Evolutionary conservation across 2,888 invertebrate genomes (phyloP).

Genomic region (Phrixothrix hirtus): DNA sequence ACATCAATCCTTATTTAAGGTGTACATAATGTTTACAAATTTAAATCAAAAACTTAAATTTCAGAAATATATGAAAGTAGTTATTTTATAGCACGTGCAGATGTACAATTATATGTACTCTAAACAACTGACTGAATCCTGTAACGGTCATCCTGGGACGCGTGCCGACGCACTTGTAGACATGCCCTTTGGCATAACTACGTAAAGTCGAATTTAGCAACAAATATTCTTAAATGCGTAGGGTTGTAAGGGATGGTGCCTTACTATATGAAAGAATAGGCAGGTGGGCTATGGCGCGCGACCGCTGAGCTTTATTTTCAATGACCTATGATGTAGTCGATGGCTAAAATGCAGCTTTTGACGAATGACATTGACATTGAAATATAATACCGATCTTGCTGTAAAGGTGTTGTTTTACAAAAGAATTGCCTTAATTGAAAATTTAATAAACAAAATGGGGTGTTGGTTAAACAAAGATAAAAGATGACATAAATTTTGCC

Average conservation of each 20-base stretch:
- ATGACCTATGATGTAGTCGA: slow-evolving; percentile 32
- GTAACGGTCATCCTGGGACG: slow-evolving; percentile 51
- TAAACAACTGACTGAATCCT: slow-evolving; percentile 43
- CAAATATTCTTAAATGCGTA: slow-evolving; percentile 36
- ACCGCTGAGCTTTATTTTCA: slow-evolving; percentile 36
- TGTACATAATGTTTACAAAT: too few relatives aligned
- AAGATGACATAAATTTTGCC: slow-evolving; percentile 7
- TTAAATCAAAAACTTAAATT: too few relatives aligned
- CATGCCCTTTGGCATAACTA: slow-evolving; percentile 16
- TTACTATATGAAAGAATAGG: slow-evolving; percentile 38
- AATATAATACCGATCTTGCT: slow-evolving; percentile 25
- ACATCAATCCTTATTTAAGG: too few relatives aligned
- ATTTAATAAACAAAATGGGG: too few relatives aligned
- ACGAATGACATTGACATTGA: slow-evolving; percentile 35
- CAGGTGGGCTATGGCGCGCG: slow-evolving; percentile 48
- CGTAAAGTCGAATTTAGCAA: slow-evolving; percentile 35
- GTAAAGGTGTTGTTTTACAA: slow-evolving; percentile 1
- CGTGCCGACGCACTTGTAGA: slow-evolving; percentile 45
- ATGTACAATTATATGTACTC: slow-evolving; percentile 49
- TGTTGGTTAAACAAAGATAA: too few relatives aligned
- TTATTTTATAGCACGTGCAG: slow-evolving; percentile 45
- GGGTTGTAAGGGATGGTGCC: slow-evolving; percentile 43
- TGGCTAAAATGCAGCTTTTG: slow-evolving; percentile 34
- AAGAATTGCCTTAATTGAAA: not conserved
- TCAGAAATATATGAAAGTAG: slow-evolving; percentile 8